These are phyloP conservation scores for Heliconius himera DNA, from an alignment of 1,140 invertebrate genomes.

Conservation along the genomic window DNA sequence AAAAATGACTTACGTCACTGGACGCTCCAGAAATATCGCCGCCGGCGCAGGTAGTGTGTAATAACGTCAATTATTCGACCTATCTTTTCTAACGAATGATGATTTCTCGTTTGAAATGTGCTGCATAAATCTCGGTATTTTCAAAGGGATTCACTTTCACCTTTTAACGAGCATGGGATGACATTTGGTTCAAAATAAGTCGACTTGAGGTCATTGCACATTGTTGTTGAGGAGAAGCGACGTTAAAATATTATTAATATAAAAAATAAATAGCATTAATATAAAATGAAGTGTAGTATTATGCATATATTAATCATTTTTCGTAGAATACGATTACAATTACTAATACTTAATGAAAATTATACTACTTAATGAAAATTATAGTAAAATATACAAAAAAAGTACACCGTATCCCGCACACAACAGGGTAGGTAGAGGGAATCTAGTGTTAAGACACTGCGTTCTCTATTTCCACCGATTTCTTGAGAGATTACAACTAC, in stretches of 20 bases:
- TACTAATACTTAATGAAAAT: too few species aligned
- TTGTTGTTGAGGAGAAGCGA: constrained; percentile 2
- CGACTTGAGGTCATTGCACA: constrained; percentile 40
- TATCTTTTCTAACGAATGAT: constrained; percentile 63
- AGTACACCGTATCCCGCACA: too few species aligned
- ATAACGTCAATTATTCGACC: constrained; percentile 54
- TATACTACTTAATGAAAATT: too few species aligned
- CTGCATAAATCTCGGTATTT: constrained; percentile 62
- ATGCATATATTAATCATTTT: background rate
- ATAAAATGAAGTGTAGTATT: background rate
- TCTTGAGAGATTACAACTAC: too few species aligned
- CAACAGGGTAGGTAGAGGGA: too few species aligned
- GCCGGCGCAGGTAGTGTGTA: constrained; percentile 33
- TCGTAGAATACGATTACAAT: too few species aligned
- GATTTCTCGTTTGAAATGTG: constrained; percentile 58
- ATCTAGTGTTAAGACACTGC: too few species aligned
- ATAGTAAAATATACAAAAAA: too few species aligned
- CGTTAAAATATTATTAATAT: background rate
- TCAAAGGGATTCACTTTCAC: constrained; percentile 73
- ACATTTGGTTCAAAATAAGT: constrained; percentile 59
- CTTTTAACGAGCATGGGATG: constrained; percentile 52
- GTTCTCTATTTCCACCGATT: too few species aligned
- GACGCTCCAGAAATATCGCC: constrained; percentile 54
- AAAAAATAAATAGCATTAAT: too few species aligned
- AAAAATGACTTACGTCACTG: constrained; percentile 57